phyloP scores from a whole-genome alignment of 2,888 invertebrate genomes.

The Meiosimyza platycephala region DNA sequence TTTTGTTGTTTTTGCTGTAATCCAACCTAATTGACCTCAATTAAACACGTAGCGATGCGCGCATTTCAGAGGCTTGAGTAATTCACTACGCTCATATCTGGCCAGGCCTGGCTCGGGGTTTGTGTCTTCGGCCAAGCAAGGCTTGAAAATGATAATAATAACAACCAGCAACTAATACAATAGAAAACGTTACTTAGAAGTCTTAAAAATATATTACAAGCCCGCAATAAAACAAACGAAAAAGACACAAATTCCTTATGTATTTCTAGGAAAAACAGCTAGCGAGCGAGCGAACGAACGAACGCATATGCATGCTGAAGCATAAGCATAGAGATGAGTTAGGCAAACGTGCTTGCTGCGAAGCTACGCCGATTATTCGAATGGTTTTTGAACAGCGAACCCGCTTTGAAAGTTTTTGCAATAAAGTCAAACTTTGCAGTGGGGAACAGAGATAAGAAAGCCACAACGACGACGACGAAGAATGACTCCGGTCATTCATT shows the following conservation, averaged over 20 bases:
- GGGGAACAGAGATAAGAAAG: background rate
- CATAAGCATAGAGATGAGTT: constrained; percentile 23
- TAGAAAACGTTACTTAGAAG: constrained; percentile 14
- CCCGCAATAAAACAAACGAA: constrained; percentile 5
- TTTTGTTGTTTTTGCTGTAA: constrained; percentile 43
- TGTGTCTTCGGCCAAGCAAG: background rate
- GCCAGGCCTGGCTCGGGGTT: background rate
- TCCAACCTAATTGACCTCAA: constrained; percentile 64
- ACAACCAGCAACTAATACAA: constrained; percentile 5
- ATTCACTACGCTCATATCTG: background rate
- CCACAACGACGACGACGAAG: constrained; percentile 23
- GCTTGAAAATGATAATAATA: constrained; percentile 6
- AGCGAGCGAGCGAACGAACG: constrained; percentile 7
- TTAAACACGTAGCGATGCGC: constrained; percentile 52
- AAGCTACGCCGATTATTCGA: constrained; percentile 33
- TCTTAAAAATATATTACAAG: constrained; percentile 7
- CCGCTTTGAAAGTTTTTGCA: constrained; percentile 12
- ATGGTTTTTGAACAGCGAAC: background rate
- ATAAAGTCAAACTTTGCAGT: background rate
- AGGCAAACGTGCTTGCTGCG: constrained; percentile 33
- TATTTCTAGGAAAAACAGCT: constrained; percentile 33
- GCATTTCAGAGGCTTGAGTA: constrained; percentile 23
- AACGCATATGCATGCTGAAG: constrained; percentile 33
- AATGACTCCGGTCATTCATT: constrained; percentile 40
- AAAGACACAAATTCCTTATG: constrained; percentile 8